Percentiles rank a stretch among this genome's conserved stretches.
Evolutionary conservation across 2,113 vertebrate genomes (phyloP).

Genomic region (Menura novaehollandiae): DNA sequence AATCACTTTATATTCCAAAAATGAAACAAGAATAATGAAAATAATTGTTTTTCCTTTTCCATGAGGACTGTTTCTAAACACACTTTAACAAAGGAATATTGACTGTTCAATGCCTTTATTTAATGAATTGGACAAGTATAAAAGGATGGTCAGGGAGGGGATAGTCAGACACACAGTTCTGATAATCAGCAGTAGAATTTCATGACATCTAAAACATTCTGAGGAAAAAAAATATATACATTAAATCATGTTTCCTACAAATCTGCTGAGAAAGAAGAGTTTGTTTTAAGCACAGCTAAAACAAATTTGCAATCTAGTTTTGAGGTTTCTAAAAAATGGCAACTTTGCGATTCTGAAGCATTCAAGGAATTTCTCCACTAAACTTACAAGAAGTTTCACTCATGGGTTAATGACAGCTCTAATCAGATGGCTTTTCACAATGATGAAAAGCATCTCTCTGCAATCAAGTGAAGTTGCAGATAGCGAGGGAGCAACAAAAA

Average conservation of each 20-base stretch:
- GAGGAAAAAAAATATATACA: neutral
- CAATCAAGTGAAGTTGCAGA: slow-evolving; percentile 61
- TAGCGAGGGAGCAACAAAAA: neutral
- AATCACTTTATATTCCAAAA: neutral
- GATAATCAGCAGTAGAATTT: neutral
- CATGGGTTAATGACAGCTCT: slow-evolving; percentile 49
- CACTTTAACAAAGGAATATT: neutral
- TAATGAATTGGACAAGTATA: neutral
- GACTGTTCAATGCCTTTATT: neutral
- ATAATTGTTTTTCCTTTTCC: neutral
- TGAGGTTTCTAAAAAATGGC: slow-evolving; percentile 20
- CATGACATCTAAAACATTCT: neutral
- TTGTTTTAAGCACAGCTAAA: slow-evolving; percentile 35
- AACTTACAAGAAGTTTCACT: slow-evolving; percentile 20
- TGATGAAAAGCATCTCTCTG: slow-evolving; percentile 46
- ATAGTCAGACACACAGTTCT: neutral
- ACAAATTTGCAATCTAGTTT: neutral
- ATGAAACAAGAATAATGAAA: neutral
- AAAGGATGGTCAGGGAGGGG: neutral
- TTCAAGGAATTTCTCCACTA: slow-evolving; percentile 56
- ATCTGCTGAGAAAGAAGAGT: neutral
- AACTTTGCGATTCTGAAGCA: slow-evolving; percentile 42
- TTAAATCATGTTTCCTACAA: neutral
- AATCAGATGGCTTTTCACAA: slow-evolving; percentile 66
- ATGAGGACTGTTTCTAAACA: neutral